Evolutionary conservation across 1,140 invertebrate genomes (phyloP).

Genomic region (Trichoplusia ni): DNA sequence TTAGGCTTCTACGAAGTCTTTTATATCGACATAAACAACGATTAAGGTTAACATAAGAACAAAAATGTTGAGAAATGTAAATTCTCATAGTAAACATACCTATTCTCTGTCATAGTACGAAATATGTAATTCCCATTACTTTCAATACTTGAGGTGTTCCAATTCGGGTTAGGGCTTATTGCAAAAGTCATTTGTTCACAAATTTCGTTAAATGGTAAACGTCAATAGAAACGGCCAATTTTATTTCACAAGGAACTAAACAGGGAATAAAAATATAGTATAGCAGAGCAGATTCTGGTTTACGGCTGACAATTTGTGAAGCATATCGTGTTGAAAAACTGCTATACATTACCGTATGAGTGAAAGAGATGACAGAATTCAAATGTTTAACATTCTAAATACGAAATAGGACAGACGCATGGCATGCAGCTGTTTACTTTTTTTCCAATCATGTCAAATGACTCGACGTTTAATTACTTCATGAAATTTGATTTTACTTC

Average conservation of each 20-base stretch:
- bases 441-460: slow-evolving; percentile 6
- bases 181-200: slow-evolving; percentile 64
- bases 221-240: slow-evolving; percentile 9
- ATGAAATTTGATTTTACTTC: neutral
- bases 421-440: slow-evolving; percentile 19
- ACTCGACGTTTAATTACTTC: neutral
- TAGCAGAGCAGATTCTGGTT: neutral
- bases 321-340: neutral
- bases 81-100: slow-evolving; percentile 57
- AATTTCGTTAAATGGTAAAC: neutral
- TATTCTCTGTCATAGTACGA: slow-evolving; percentile 76
- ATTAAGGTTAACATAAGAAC: neutral
- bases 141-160: slow-evolving; percentile 50
- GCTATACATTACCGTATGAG: neutral
- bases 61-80: too few species aligned
- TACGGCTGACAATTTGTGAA: neutral
- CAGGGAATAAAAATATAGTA: slow-evolving; percentile 15
- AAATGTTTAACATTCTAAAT: neutral
- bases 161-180: slow-evolving; percentile 52
- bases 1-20: too few species aligned
- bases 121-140: slow-evolving; percentile 65
- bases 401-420: neutral
- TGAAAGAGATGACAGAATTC: neutral
- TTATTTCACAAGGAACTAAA: slow-evolving; percentile 7
- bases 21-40: too few species aligned